These are phyloP conservation scores for Meganola albula DNA, from an alignment of 2,888 invertebrate genomes.

Conservation along the genomic window DNA sequence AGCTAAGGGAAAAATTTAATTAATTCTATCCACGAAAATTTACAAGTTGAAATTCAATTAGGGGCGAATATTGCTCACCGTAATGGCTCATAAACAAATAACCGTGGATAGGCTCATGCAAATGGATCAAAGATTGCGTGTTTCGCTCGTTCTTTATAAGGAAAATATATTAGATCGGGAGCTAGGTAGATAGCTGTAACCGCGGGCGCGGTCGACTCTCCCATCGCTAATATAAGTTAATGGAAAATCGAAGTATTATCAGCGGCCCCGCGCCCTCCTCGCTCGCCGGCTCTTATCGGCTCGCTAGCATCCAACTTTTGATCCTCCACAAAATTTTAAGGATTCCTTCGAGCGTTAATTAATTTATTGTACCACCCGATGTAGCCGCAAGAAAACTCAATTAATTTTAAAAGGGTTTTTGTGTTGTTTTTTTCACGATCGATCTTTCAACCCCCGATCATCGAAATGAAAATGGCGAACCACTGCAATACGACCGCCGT, in stretches of 20 bases:
- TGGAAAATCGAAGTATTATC: slow-evolving; percentile 77
- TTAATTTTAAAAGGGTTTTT: slow-evolving; percentile 79
- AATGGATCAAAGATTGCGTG: slow-evolving; percentile 76
- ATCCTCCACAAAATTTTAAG: slow-evolving; percentile 74
- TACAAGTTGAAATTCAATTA: slow-evolving; percentile 68
- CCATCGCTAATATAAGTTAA: slow-evolving; percentile 72
- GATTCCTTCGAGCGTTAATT: slow-evolving; percentile 75
- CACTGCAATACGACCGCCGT: slow-evolving; percentile 52
- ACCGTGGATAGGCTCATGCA: slow-evolving; percentile 55
- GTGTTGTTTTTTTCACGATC: slow-evolving; percentile 71
- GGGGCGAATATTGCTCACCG: slow-evolving; percentile 56
- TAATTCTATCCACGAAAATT: slow-evolving; percentile 63
- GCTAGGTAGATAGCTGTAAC: slow-evolving; percentile 52
- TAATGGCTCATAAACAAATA: slow-evolving; percentile 69
- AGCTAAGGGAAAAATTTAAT: slow-evolving; percentile 56
- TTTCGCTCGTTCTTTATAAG: slow-evolving; percentile 64
- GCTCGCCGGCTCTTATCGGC: slow-evolving; percentile 30
- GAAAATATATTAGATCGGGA: slow-evolving; percentile 68
- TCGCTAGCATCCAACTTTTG: slow-evolving; percentile 62
- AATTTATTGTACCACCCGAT: slow-evolving; percentile 74
- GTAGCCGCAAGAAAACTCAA: slow-evolving; percentile 77
- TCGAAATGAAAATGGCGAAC: slow-evolving; percentile 55
- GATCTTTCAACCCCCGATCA: slow-evolving; percentile 38
- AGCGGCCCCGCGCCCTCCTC: slow-evolving; percentile 40
- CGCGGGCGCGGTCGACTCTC: slow-evolving; percentile 61